Conservation (phyloP, 2,888 invertebrate species). For the Agapostemon virescens region DNA sequence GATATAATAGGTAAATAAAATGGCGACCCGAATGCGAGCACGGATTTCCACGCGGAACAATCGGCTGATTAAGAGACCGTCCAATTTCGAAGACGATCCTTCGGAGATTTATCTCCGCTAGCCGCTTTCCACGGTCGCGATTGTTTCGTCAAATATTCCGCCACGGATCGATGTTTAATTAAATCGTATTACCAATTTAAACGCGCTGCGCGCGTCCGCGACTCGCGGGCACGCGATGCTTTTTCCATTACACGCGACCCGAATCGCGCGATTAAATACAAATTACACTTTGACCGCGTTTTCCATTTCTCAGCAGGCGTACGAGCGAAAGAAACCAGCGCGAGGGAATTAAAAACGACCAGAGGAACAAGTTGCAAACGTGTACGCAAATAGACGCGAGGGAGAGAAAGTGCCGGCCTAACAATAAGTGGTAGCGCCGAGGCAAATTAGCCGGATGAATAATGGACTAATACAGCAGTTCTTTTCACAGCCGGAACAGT, state of each 20-base stretch:
- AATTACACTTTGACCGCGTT: slow-evolving; percentile 40
- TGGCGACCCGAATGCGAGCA: no score
- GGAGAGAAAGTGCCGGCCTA: slow-evolving; percentile 55
- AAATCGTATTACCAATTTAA: not conserved
- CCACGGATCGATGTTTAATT: not conserved
- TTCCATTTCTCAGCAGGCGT: slow-evolving; percentile 36
- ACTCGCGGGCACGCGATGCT: not conserved
- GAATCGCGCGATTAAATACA: slow-evolving; percentile 38
- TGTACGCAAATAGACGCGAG: slow-evolving; percentile 17
- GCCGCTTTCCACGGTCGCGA: not conserved
- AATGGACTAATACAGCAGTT: slow-evolving; percentile 51
- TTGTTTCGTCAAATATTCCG: not conserved
- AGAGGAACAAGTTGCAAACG: not conserved
- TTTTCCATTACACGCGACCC: slow-evolving; percentile 11
- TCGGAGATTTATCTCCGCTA: not conserved
- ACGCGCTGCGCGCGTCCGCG: not conserved
- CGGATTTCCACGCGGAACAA: not conserved
- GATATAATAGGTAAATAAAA: not conserved
- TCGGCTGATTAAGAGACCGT: not conserved
- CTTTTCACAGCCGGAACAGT: slow-evolving; percentile 41
- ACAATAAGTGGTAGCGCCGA: slow-evolving; percentile 54
- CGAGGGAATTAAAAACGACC: slow-evolving; percentile 11
- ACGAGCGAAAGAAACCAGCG: not conserved
- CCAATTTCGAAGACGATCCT: not conserved
- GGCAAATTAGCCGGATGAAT: slow-evolving; percentile 56